Evolutionary conservation across 2,888 invertebrate species (phyloP), one percentile per base, ranked within the genome.

Genomic region (Ormyrus thymus): DNA sequence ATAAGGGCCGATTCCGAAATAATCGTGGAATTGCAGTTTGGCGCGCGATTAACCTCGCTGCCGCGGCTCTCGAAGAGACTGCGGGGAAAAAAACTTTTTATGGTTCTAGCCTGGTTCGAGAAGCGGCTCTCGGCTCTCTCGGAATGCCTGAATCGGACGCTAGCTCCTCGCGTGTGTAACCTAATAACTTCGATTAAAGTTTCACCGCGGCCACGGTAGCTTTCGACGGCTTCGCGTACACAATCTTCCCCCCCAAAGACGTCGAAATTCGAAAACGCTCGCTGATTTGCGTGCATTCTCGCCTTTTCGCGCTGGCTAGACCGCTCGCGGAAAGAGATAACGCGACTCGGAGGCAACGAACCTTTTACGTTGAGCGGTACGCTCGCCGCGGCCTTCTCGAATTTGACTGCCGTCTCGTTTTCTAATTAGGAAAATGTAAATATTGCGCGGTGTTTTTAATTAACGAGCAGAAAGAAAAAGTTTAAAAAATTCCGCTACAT

Each of bases 161-260:
- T n/a, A n/a, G n/a, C 73, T 83, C 80, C 76, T 83, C 75, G 79
- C 82, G 81, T 79, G 84, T 79, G 84, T 80, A 85, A 84, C 83
- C 83, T 78, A 83, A 84, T 84, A 83, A 84, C 81, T 81, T 29
- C 80, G 80, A 83, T 82, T 78, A 82, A 84, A 84, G 85, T 86
- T 87, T 86, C 84, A 84, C 85, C 84, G 81, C 71, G 8, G 11
- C 29, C 11, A 4, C 29, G 29, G 29, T 29, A 29, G 29, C 55
- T 64, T 64, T 64, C 48, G n/a, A 56, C 64, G 7, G n/a, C 15
- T 69, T 56, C 29, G 51, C 29, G 51, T 11, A 48, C 11, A 56
- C 0, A 13, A 29, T 29, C 29, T 29, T 29, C 29, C 3, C 58
- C 3, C 58, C 29, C 29, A 0, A 29, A 48, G 13, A 29, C 64